Base-by-base conservation (phyloP, 2,888 invertebrate species). In the Odontocerum albicorne region DNA sequence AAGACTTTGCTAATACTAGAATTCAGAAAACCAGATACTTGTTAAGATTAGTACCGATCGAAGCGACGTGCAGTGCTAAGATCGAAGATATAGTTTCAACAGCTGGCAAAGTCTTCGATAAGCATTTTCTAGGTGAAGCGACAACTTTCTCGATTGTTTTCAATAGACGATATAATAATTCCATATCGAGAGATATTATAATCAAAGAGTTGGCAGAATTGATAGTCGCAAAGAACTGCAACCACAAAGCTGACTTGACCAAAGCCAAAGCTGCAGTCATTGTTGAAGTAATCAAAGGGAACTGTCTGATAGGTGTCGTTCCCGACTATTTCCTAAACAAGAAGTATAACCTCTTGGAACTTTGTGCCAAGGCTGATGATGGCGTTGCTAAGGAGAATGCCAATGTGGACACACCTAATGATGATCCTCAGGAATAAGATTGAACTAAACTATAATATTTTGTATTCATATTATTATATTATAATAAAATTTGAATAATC, bases 311-410 rank as follows among this genome's bases (percentile, higher is more conserved):
- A 7, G 85, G 89, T 57, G 83, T 96, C 52, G 82, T 92, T 20
- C 87, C 87, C 20, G 83, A 92, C 70, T 96, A 90, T 71, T 80
- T 81, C 65, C 82, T 81, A 61, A 86, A 83, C 67, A 88, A 87
- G 64, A 95, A 93, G 69, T 96, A 90, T 72, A 96, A 96, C 75
- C 74, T 95, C 55, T 70, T 85, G 57, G 90, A 92, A 70, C 66
- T 84, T 60, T 72, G 72, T 64, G 36, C n/a, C n/a, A n/a, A n/a
- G n/a, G n/a, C n/a, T n/a, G 8, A 27, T 27, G 27, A 27, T 27
- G 27, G 27, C 10, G 27, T 27, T 27, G 27, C n/a, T n/a, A n/a
- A n/a, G n/a, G n/a, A n/a, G n/a, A n/a, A n/a, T n/a, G n/a, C n/a
- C n/a, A n/a, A n/a, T n/a, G n/a, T n/a, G n/a, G n/a, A n/a, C n/a